These are phyloP conservation scores for Dicycla oo DNA, from an alignment of 2,888 invertebrate genomes.

Conservation along the genomic window DNA sequence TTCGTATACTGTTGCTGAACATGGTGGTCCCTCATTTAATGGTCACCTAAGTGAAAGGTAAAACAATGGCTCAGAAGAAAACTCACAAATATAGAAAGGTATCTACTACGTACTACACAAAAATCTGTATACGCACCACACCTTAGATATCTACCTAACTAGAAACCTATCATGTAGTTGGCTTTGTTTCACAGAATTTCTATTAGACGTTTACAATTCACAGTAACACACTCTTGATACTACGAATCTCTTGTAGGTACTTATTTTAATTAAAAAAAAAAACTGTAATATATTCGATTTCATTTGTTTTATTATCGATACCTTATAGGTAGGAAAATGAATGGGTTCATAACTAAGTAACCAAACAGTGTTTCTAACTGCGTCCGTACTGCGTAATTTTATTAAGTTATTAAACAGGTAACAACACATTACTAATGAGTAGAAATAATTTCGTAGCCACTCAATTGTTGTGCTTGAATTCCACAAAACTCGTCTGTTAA, in stretches of 20 bases:
- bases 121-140: neutral
- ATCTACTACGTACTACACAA: neutral
- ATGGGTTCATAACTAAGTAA: neutral
- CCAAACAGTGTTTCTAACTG: slow-evolving; percentile 5
- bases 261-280: neutral
- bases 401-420: slow-evolving; percentile 52
- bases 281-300: too few species aligned
- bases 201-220: too few species aligned
- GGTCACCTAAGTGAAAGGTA: neutral
- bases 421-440: slow-evolving; percentile 67
- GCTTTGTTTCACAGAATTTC: neutral
- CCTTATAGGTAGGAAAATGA: neutral
- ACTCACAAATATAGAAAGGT: neutral
- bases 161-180: neutral
- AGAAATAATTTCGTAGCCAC: slow-evolving; percentile 71
- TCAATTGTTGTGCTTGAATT: slow-evolving; percentile 71
- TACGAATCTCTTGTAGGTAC: neutral
- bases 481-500: slow-evolving; percentile 62
- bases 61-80: neutral
- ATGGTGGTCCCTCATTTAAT: neutral
- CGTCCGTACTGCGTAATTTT: slow-evolving; percentile 17
- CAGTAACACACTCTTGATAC: neutral
- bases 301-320: neutral
- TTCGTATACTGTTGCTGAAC: too few species aligned
- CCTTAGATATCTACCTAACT: neutral